phyloP scores from a whole-genome alignment of 2,113 vertebrate species.

The Nesospiza acunhae region DNA sequence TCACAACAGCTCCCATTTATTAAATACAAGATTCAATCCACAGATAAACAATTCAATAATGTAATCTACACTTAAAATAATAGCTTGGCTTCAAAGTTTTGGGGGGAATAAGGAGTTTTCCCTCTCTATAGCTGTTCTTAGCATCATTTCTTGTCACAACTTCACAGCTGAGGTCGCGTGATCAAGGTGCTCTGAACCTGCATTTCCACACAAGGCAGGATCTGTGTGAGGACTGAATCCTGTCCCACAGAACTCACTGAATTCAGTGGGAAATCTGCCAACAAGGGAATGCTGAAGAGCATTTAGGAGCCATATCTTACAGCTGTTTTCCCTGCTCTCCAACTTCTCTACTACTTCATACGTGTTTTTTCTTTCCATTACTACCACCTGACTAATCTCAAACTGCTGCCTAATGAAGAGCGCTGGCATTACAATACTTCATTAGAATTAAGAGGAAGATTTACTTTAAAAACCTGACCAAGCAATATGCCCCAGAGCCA shows the following conservation, averaged over 20 bases:
- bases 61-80: constrained; percentile 46
- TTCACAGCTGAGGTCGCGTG: background rate
- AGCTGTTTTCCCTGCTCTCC: background rate
- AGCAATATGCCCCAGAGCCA: background rate
- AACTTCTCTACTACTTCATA: background rate
- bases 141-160: background rate
- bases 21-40: constrained; percentile 29
- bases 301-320: background rate
- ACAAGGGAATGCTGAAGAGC: background rate
- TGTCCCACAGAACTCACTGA: background rate
- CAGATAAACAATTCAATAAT: constrained; percentile 36
- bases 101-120: background rate
- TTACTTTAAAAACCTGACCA: constrained; percentile 20
- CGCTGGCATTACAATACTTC: constrained; percentile 19
- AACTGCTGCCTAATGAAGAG: constrained; percentile 47
- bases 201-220: background rate
- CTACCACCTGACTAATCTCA: constrained; percentile 3
- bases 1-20: constrained; percentile 29
- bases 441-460: constrained; percentile 53
- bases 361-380: background rate
- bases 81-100: constrained; percentile 1
- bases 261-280: background rate
- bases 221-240: background rate
- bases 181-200: background rate
- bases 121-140: background rate